These are phyloP conservation scores for Alligator mississippiensis DNA, from an alignment of 2,113 vertebrate species.

Conservation along the genomic window DNA sequence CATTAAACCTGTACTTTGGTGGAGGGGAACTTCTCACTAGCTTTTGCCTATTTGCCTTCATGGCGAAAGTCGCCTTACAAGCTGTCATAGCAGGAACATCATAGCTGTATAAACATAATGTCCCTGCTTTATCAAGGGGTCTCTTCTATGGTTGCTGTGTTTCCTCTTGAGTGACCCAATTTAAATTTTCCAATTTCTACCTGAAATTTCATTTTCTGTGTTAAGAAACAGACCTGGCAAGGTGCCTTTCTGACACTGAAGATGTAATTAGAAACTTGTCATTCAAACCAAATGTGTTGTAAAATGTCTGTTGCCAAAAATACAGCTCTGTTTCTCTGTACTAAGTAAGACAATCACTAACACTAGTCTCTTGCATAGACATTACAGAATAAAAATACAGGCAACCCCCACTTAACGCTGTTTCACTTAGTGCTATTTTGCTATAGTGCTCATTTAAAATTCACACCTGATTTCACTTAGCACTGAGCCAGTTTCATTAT, in stretches of 20 bases:
- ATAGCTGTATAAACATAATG: background rate
- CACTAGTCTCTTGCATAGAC: constrained; percentile 47
- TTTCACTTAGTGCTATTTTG: constrained; percentile 24
- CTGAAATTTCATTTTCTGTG: constrained; percentile 47
- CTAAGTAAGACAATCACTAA: constrained; percentile 63
- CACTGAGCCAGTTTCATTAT: too few species aligned
- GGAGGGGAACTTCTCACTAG: constrained; percentile 17
- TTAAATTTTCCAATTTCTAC: background rate
- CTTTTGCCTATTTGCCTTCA: constrained; percentile 39
- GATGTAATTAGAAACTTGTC: constrained; percentile 54
- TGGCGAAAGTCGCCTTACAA: constrained; percentile 4
- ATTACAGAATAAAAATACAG: constrained; percentile 56
- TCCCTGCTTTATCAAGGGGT: background rate
- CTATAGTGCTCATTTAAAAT: too few species aligned
- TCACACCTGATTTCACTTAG: too few species aligned
- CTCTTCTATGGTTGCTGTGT: constrained; percentile 29
- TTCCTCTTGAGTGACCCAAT: constrained; percentile 13
- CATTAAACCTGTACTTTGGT: constrained; percentile 31
- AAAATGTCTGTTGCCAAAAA: constrained; percentile 59
- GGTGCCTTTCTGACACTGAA: constrained; percentile 52
- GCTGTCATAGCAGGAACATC: background rate
- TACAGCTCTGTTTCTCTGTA: constrained; percentile 63
- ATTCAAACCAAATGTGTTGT: constrained; percentile 67
- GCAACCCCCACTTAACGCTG: background rate
- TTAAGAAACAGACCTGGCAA: constrained; percentile 57